These are phyloP conservation scores for Bombus confusus DNA, from an alignment of 1,140 invertebrate species.

Conservation along the genomic window DNA sequence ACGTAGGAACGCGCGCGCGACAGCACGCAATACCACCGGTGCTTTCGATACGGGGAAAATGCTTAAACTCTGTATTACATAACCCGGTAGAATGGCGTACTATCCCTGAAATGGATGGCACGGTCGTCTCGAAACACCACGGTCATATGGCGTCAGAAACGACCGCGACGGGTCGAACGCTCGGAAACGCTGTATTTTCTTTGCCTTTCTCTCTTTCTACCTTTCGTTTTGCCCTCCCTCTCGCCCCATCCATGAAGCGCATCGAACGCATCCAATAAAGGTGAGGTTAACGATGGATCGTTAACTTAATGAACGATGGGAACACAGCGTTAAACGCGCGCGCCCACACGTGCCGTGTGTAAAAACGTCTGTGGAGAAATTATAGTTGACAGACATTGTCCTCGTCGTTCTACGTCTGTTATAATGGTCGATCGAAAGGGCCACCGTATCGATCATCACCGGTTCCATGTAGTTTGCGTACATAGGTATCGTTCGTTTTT, in stretches of 20 bases:
- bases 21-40: background rate
- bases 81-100: constrained; percentile 35
- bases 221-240: constrained; percentile 35
- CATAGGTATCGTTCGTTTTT: background rate
- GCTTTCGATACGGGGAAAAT: constrained; percentile 5
- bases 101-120: constrained; percentile 42
- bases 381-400: constrained; percentile 58
- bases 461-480: background rate
- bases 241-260: constrained; percentile 9
- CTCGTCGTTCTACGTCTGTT: constrained; percentile 38
- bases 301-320: constrained; percentile 79
- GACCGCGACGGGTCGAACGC: constrained; percentile 31
- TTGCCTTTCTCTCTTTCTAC: constrained; percentile 8
- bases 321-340: constrained; percentile 71
- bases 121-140: constrained; percentile 44
- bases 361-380: constrained; percentile 63
- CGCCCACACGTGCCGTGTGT: constrained; percentile 58
- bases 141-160: constrained; percentile 45
- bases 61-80: constrained; percentile 39
- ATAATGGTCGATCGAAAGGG: constrained; percentile 52
- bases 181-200: constrained; percentile 7
- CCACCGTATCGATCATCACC: constrained; percentile 40
- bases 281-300: constrained; percentile 77
- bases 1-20: background rate
- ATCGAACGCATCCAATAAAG: constrained; percentile 76